Evolutionary conservation across 2,888 invertebrate genomes (phyloP).

Genomic region (Megalurothrips usitatus): DNA sequence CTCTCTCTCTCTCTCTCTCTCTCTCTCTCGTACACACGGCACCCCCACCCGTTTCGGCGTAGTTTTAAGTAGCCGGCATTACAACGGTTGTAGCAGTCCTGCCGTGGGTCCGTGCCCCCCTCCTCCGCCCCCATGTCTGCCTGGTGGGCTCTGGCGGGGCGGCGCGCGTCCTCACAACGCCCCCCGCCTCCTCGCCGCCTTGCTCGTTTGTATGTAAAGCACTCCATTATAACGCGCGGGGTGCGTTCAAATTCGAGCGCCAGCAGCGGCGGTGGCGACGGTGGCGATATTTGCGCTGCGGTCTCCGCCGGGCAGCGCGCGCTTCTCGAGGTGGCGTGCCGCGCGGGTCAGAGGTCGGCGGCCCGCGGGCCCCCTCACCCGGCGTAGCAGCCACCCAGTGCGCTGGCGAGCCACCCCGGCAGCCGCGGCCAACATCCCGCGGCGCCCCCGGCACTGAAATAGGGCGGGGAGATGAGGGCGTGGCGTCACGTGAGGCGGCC

Average conservation of each 20-base stretch:
- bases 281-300: slow-evolving; percentile 1
- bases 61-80: neutral
- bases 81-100: neutral
- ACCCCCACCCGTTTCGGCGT: neutral
- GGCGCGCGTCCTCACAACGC: no score
- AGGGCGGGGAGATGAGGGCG: no score
- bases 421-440: no score
- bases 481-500: no score
- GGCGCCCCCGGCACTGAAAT: no score
- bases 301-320: neutral
- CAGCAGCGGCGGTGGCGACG: no score
- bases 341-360: no score
- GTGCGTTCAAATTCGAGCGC: slow-evolving; percentile 10
- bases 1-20: neutral
- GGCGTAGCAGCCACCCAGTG: no score
- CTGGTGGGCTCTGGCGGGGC: no score
- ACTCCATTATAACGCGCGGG: slow-evolving; percentile 11
- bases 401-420: no score
- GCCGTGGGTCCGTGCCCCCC: neutral
- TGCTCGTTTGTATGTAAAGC: slow-evolving; percentile 23
- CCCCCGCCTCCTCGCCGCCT: neutral
- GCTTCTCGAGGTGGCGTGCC: no score
- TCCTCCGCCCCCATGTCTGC: neutral
- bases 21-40: neutral
- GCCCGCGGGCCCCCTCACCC: no score